Percentiles rank a stretch among this genome's conserved stretches.
phyloP scores from a whole-genome alignment of 2,888 invertebrate species.

The Diploptera punctata region DNA sequence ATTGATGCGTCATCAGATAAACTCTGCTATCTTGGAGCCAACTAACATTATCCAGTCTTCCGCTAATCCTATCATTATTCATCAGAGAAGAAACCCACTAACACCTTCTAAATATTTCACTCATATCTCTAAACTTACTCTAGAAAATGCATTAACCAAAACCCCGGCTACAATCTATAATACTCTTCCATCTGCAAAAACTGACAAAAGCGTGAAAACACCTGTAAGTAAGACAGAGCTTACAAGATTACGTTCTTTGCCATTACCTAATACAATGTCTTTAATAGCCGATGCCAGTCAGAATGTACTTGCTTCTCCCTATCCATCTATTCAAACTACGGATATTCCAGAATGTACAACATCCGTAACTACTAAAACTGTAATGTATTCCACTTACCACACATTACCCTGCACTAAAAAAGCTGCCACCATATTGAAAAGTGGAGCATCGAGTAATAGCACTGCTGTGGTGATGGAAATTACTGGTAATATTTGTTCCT shows the following conservation, averaged over 20 bases:
- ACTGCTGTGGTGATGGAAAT: slow-evolving; percentile 21
- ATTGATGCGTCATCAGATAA: slow-evolving; percentile 35
- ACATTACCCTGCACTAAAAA: slow-evolving; percentile 30
- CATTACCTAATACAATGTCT: neutral
- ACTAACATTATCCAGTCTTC: slow-evolving; percentile 17
- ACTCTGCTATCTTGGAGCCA: neutral
- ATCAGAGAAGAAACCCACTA: neutral
- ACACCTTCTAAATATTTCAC: slow-evolving; percentile 3
- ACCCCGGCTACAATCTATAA: neutral
- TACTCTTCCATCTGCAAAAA: slow-evolving; percentile 8
- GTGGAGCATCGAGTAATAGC: neutral
- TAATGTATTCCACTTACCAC: slow-evolving; percentile 26
- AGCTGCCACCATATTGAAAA: neutral
- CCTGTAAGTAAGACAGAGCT: slow-evolving; percentile 13
- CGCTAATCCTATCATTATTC: slow-evolving; percentile 4
- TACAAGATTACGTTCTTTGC: neutral
- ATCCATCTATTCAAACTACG: neutral
- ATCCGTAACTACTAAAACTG: slow-evolving; percentile 21
- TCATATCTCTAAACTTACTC: slow-evolving; percentile 14
- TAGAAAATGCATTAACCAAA: slow-evolving; percentile 10
- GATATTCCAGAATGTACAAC: slow-evolving; percentile 3
- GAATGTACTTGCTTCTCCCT: neutral
- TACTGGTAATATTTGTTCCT: slow-evolving; percentile 26
- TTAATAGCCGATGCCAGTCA: neutral
- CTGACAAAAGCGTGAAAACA: neutral